These are phyloP conservation scores for Muraenolepis orangiensis DNA, from an alignment of 2,797 vertebrate species.

Conservation along the genomic window DNA sequence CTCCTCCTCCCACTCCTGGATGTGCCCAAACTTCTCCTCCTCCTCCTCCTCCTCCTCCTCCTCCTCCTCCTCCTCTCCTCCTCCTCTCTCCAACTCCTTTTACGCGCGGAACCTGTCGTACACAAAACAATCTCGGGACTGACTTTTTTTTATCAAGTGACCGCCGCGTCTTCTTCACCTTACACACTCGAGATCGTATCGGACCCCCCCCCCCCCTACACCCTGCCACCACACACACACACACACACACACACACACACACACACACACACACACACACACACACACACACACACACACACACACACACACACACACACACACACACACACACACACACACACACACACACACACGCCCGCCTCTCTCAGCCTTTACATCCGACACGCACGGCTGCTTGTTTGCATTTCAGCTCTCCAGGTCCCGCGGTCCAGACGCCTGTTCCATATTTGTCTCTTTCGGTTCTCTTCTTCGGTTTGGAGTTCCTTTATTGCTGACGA, in stretches of 20 bases:
- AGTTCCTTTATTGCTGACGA: neutral
- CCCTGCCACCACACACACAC: conserved; percentile 7
- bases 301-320: too few species aligned
- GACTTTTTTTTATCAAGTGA: conserved; percentile 46
- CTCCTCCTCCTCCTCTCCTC: conserved; percentile 48
- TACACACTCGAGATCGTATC: conserved; percentile 45
- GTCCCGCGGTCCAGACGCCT: conserved; percentile 1
- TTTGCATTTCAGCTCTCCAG: conserved; percentile 19
- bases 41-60: conserved; percentile 46
- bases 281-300: conserved; percentile 8
- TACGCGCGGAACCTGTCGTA: conserved; percentile 54
- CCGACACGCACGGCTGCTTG: conserved; percentile 31
- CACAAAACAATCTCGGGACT: conserved; percentile 46
- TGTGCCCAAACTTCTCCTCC: conserved; percentile 66
- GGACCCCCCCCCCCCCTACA: conserved; percentile 30
- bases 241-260: conserved; percentile 9
- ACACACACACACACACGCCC: neutral
- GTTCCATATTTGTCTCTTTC: neutral
- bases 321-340: too few species aligned
- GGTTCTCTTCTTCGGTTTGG: neutral
- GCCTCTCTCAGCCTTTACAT: neutral
- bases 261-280: too few species aligned
- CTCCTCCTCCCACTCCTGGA: conserved; percentile 47
- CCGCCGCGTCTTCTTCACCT: conserved; percentile 39
- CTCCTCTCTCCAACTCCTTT: conserved; percentile 67